Conservation (phyloP, 2,113 vertebrate species). For the Acanthisitta chloris region DNA sequence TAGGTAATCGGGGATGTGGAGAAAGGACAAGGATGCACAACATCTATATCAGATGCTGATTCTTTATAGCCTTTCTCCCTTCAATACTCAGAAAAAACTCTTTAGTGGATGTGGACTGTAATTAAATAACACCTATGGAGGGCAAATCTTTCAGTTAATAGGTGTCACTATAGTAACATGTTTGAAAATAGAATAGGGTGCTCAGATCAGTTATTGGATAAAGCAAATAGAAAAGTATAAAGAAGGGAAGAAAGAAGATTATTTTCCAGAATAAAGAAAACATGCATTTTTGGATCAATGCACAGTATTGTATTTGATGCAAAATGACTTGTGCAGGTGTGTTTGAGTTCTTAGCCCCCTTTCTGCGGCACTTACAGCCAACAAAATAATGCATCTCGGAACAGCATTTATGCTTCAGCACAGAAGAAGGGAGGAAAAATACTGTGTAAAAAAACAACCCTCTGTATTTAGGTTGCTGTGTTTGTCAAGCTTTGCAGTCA, state of each 20-base stretch:
- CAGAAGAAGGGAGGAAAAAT: background rate
- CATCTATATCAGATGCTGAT: background rate
- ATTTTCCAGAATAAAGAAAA: background rate
- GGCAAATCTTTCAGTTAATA: background rate
- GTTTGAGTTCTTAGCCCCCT: background rate
- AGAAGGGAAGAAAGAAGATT: background rate
- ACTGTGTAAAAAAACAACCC: background rate
- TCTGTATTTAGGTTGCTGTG: background rate
- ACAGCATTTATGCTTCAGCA: background rate
- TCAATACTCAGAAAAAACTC: background rate
- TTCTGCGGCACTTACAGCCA: background rate
- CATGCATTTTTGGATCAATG: background rate
- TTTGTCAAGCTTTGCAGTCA: background rate
- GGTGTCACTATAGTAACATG: background rate
- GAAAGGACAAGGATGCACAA: background rate
- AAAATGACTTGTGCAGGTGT: background rate
- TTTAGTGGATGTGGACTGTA: background rate
- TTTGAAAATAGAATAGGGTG: background rate
- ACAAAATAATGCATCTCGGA: background rate
- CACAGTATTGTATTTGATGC: fast-evolving
- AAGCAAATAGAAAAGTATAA: background rate
- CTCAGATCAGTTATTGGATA: background rate
- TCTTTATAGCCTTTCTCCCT: background rate
- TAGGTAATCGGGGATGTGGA: background rate
- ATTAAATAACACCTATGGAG: background rate